Evolutionary conservation across 1,140 invertebrate genomes (phyloP), one percentile per base, ranked within the genome.

Genomic region (Camponotus pennsylvanicus): DNA sequence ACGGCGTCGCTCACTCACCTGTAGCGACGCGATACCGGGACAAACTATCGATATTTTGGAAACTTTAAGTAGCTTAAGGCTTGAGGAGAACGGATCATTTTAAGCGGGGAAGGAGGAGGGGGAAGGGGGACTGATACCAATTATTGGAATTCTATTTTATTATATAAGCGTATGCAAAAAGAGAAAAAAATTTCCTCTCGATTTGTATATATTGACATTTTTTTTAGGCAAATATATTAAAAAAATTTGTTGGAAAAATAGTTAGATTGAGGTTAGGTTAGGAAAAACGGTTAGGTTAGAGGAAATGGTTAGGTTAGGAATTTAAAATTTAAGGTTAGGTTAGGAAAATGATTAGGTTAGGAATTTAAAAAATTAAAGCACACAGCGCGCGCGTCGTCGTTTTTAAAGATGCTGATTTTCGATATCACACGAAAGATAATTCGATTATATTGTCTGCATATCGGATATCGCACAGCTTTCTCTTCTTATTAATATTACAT

Each of bases 41-140:
- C 37, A 61, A 75, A 61, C 55, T 83, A 83, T 83, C 55, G 79
- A 83, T 83, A 83, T 83, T 83, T 73, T 42, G 55, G n/a, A 83
- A 83, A 61, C 69, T 83, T 83, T 75, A 61, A 83, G 79, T 37
- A 63, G 69, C 69, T 82, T 82, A 82, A 61, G 7, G 34, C 42
- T 69, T 42, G 21, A 3, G 4, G 34, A 32, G 67, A 45, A 61
- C 18, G 15, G 67, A 82, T 82, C 52, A 42, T 55, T 61, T 73
- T 34, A 61, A 71, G 5, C 15, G 49, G 45, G 45, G 1, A 42
- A 45, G 42, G 2, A 2, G 9, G 42, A 45, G 42, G 11, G 9
- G 52, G 8, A n/a, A 32, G 49, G 13, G 18, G 37, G 59, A 69
- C 18, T 42, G 40, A 82, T n/a, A 27, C 15, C 67, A n/a, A 55